phyloP scores from a whole-genome alignment of 2,888 invertebrate genomes.

The Harpalus rubripes region DNA sequence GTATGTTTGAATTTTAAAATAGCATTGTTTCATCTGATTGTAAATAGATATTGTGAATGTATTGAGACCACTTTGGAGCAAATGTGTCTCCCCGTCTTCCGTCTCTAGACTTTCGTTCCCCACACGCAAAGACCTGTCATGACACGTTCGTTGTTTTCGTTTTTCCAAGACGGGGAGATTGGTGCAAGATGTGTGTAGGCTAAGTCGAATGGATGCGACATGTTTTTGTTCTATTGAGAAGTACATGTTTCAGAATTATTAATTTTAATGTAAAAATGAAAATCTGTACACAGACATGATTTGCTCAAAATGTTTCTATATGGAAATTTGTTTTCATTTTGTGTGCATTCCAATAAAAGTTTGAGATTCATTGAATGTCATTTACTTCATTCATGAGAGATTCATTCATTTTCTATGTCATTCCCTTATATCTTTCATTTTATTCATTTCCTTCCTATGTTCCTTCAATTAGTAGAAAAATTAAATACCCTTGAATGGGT shows the following conservation, averaged over 20 bases:
- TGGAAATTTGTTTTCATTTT: constrained; percentile 65
- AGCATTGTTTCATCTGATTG: constrained; percentile 60
- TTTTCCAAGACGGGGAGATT: constrained; percentile 33
- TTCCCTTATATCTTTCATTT: constrained; percentile 12
- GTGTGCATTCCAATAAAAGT: constrained; percentile 67
- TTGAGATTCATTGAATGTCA: constrained; percentile 62
- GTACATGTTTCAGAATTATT: constrained; percentile 59
- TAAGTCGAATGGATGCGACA: constrained; percentile 42
- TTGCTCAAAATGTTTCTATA: constrained; percentile 67
- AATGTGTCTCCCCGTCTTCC: constrained; percentile 35
- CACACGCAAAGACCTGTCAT: constrained; percentile 7
- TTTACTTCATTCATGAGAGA: constrained; percentile 3
- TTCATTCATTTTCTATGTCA: neutral
- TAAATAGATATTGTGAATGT: constrained; percentile 60
- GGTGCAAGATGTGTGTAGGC: constrained; percentile 49
- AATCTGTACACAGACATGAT: constrained; percentile 65
- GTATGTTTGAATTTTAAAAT: constrained; percentile 57
- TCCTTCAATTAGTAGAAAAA: neutral
- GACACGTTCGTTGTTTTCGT: constrained; percentile 1
- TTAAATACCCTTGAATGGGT: too few relatives aligned
- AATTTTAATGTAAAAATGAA: constrained; percentile 63
- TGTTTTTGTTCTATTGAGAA: constrained; percentile 58
- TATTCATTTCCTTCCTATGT: neutral
- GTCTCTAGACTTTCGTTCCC: neutral
- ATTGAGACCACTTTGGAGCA: constrained; percentile 33